Evolutionary conservation across 2,113 vertebrate genomes (phyloP).

Genomic region (Hiodon alosoides): DNA sequence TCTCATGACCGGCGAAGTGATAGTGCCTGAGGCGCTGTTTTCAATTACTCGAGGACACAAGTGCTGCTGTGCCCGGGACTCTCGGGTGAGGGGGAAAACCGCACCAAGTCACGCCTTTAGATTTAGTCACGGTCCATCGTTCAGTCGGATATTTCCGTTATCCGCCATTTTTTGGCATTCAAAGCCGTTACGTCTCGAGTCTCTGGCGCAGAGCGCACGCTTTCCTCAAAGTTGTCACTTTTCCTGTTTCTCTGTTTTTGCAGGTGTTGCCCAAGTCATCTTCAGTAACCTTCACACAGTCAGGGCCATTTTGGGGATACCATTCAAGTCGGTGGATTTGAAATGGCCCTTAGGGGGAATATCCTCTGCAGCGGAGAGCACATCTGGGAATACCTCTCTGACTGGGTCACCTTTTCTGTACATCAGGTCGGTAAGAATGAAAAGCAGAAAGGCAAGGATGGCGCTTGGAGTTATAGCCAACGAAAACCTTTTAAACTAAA

Average conservation of each 20-base stretch:
- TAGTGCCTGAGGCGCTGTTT: slow-evolving; percentile 45
- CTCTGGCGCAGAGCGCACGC: too few relatives aligned
- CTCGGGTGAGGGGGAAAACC: slow-evolving; percentile 15
- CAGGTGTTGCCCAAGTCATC: too few relatives aligned
- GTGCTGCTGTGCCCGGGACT: slow-evolving; percentile 15
- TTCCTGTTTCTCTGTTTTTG: too few relatives aligned
- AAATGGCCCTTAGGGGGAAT: slow-evolving; percentile 33
- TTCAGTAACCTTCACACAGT: not conserved
- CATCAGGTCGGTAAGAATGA: not conserved
- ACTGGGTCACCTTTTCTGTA: slow-evolving; percentile 32
- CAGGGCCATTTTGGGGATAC: slow-evolving; percentile 31
- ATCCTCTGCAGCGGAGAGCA: slow-evolving; percentile 19
- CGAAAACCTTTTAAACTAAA: too few relatives aligned
- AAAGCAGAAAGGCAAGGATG: too few relatives aligned
- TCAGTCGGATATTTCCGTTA: not conserved
- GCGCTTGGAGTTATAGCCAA: too few relatives aligned
- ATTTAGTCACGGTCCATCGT: not conserved
- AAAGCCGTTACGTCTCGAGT: not conserved
- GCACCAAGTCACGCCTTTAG: not conserved
- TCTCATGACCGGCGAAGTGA: slow-evolving; percentile 45
- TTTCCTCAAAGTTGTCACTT: too few relatives aligned
- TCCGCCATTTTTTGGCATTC: not conserved
- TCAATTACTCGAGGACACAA: slow-evolving; percentile 45
- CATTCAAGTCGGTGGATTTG: slow-evolving; percentile 25
- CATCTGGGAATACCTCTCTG: slow-evolving; percentile 32